Percentiles rank a stretch among this genome's conserved stretches.
Conservation (phyloP, 2,113 vertebrate species). For the Gymnocephalus cernua region DNA sequence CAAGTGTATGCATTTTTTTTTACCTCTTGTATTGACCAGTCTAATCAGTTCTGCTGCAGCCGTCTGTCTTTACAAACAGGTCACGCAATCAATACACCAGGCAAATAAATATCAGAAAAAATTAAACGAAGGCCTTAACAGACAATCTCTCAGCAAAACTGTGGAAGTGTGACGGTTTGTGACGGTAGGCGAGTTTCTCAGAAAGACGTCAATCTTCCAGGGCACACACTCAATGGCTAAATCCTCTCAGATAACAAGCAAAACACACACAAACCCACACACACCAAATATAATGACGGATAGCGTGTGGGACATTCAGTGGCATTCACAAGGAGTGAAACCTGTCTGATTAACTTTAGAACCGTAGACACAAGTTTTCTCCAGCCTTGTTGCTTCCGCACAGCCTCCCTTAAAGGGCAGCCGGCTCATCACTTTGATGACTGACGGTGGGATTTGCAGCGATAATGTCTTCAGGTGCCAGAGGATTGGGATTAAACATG, state of each 20-base stretch:
- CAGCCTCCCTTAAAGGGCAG: slow-evolving; percentile 77
- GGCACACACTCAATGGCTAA: slow-evolving; percentile 32
- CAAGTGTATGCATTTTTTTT: background rate
- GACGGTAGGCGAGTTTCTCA: slow-evolving; percentile 21
- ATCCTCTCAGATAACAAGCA: slow-evolving; percentile 33
- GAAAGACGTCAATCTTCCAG: slow-evolving; percentile 44
- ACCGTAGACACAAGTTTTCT: slow-evolving; percentile 52
- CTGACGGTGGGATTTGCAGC: slow-evolving; percentile 75
- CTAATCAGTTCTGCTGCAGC: slow-evolving; percentile 41
- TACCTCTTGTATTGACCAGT: slow-evolving; percentile 35
- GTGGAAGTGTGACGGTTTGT: slow-evolving; percentile 12
- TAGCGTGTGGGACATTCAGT: slow-evolving; percentile 34
- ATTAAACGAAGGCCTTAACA: slow-evolving; percentile 9
- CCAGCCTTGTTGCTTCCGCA: slow-evolving; percentile 50
- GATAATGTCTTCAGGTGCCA: slow-evolving; percentile 83
- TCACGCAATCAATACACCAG: slow-evolving; percentile 44
- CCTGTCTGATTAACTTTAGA: slow-evolving; percentile 56
- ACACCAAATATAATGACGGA: slow-evolving; percentile 25
- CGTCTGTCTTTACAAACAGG: slow-evolving; percentile 41
- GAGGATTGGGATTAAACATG: slow-evolving; percentile 82
- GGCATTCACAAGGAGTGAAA: slow-evolving; percentile 56
- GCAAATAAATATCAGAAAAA: slow-evolving; percentile 38
- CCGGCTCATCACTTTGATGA: slow-evolving; percentile 75
- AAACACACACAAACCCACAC: slow-evolving; percentile 16
- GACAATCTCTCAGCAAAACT: slow-evolving; percentile 1